Conservation (phyloP, 2,888 invertebrate species). For the Spodoptera exigua region DNA sequence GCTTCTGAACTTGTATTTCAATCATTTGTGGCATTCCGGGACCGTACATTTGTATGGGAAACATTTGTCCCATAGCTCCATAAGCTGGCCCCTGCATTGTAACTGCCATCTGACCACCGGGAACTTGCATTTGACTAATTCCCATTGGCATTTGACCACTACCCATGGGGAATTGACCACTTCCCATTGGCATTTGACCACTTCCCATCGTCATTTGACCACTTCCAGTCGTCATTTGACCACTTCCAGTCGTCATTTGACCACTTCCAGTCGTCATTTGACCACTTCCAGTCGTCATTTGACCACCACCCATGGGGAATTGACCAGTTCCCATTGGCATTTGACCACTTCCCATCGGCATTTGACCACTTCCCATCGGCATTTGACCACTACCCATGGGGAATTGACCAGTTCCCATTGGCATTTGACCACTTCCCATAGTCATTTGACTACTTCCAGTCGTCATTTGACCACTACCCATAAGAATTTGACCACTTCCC, state of each 20-base stretch:
- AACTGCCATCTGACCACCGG: slow-evolving; percentile 21
- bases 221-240: slow-evolving; percentile 4
- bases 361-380: slow-evolving; percentile 13
- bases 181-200: slow-evolving; percentile 3
- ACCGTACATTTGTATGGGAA: slow-evolving; percentile 38
- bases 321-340: too few species aligned
- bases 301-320: background rate
- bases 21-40: slow-evolving; percentile 46
- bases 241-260: slow-evolving; percentile 15
- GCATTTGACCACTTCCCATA: background rate
- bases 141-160: slow-evolving; percentile 9
- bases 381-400: slow-evolving; percentile 15
- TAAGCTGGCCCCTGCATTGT: slow-evolving; percentile 29
- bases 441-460: too few species aligned
- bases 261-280: slow-evolving; percentile 11
- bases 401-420: slow-evolving; percentile 9
- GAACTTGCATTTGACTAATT: slow-evolving; percentile 21
- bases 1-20: slow-evolving; percentile 53
- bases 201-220: slow-evolving; percentile 4
- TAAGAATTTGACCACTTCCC: slow-evolving; percentile 4
- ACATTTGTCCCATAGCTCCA: slow-evolving; percentile 33
- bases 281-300: slow-evolving; percentile 2
- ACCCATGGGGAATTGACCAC: background rate
- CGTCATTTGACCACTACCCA: slow-evolving; percentile 13
- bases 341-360: background rate